These are phyloP conservation scores for Sinella curviseta DNA, from an alignment of 1,140 invertebrate species.

Conservation along the genomic window DNA sequence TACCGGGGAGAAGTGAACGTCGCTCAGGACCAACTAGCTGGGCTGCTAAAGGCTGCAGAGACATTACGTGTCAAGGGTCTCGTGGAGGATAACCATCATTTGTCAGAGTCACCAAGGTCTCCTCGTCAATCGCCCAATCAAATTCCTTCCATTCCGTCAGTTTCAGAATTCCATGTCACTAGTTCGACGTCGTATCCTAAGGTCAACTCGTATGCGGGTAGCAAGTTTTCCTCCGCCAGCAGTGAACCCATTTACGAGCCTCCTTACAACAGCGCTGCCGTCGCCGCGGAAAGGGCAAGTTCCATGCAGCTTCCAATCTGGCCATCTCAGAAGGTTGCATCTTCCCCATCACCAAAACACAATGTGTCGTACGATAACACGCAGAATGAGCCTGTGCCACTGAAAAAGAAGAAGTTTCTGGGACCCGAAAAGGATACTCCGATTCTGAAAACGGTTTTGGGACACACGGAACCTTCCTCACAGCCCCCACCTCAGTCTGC, in stretches of 20 bases:
- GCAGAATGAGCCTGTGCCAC: slow-evolving; percentile 54
- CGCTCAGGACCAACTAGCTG: slow-evolving; percentile 76
- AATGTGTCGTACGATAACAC: slow-evolving; percentile 49
- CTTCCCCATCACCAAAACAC: slow-evolving; percentile 51
- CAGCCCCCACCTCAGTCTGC: slow-evolving; percentile 17
- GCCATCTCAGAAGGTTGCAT: slow-evolving; percentile 48
- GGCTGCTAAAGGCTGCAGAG: slow-evolving; percentile 77
- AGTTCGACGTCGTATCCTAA: slow-evolving; percentile 56
- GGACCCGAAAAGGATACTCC: slow-evolving; percentile 71
- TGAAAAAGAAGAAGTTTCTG: slow-evolving; percentile 71
- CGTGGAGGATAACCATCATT: slow-evolving; percentile 58
- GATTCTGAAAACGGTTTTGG: slow-evolving; percentile 76
- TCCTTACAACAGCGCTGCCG: slow-evolving; percentile 34
- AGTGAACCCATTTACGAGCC: slow-evolving; percentile 48
- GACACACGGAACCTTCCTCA: slow-evolving; percentile 58
- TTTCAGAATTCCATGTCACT: slow-evolving; percentile 25
- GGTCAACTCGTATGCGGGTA: slow-evolving; percentile 56
- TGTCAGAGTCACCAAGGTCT: slow-evolving; percentile 40
- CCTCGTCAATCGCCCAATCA: slow-evolving; percentile 38
- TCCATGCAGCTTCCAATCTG: slow-evolving; percentile 42
- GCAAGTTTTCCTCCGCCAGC: slow-evolving; percentile 55
- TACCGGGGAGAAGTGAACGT: slow-evolving; percentile 89
- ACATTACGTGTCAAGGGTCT: slow-evolving; percentile 73
- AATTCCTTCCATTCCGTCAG: slow-evolving; percentile 27
- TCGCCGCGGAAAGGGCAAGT: slow-evolving; percentile 30